Evolutionary conservation across 2,113 vertebrate species (phyloP), one percentile per base, ranked within the genome.

Genomic region (Charadrius vociferus): DNA sequence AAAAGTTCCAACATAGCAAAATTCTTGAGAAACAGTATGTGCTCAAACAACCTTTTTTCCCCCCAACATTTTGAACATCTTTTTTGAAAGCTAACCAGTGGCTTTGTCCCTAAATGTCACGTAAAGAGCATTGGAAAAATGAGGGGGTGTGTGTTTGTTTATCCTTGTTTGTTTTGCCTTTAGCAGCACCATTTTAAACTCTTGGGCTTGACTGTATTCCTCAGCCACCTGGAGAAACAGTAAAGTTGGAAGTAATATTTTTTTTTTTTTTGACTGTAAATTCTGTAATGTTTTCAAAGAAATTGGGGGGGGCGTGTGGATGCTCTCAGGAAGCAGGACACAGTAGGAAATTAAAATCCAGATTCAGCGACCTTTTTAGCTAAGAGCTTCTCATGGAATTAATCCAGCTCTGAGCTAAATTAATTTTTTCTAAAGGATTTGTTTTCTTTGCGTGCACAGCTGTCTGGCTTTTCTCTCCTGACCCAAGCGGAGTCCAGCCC

Each of bases 381-480:
- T 16, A 47, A 82, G 81, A 92, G 61, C 59, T 90, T 83, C 67
- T 72, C 77, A 24, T 83, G 77, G 91, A 85, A 81, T 95, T 97
- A 94, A 97, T 80, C 86, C 72, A 75, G 52, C 75, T 84, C 74
- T 80, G 82, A 95, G 85, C 77, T 78, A 91, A 95, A 91, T 95
- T 74, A 88, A 66, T 95, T 73, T 88, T 93, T 52, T 34, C 72
- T 30, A 18, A 26, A 90, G 84, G 85, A 86, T 97, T 97, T 90
- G 24, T 84, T 94, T 77, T 58, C 43, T 1, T 10, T 88, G 15
- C 12, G 0, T 20, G 77, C n/a, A 23, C 94, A 96, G 90, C 92
- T 95, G 88, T 86, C 70, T 34, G 82, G 62, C 52, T 79, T 59
- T 41, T 53, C 36, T 43, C 53, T 66, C 58, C 71, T 6, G 32